Base-by-base conservation (phyloP, 2,888 invertebrate genomes). In the Empis livida region DNA sequence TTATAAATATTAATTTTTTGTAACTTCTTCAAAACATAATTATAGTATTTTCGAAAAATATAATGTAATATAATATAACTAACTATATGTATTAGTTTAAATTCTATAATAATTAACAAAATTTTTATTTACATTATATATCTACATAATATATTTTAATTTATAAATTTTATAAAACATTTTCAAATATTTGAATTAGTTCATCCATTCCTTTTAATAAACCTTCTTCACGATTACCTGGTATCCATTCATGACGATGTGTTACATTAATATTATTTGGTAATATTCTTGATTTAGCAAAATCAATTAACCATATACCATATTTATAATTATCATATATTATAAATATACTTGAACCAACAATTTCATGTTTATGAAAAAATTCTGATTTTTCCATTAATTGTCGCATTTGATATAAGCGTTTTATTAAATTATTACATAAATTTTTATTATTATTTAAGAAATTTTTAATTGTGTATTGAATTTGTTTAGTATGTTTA, bases 211-310 rank as follows among this genome's bases (percentile, higher is more conserved):
- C 97, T 56, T 78, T 82, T 20, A 97, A 77, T 59, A 94, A 86
- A 9, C 97, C 97, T 67, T 97, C 96, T 68, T 97, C 96, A 62
- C 90, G 88, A 67, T 96, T 97, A n/a, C 95, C 96, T 55, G 89
- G 82, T 50, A 77, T 65, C 97, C 96, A 97, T 13, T 79, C 73
- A 9, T 74, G 73, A 48, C 91, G 76, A 65, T 97, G 97, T 55
- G 81, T 80, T 14, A 96, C 76, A 44, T 69, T 72, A 20, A 75
- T 58, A 10, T 80, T 82, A 17, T 79, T 75, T 0, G 87, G 83
- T 42, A 94, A 72, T 45, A 76, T 74, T 46, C 84, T 77, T 0
- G 93, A 92, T 65, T 97, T 97, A 43, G 94, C 95, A 64, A 97
- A 97, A 66, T 97, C 97, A 52, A 97, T 97, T 56, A 97, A 74